Conservation (phyloP, 1,140 invertebrate species). For the Drosophila grimshawi region DNA sequence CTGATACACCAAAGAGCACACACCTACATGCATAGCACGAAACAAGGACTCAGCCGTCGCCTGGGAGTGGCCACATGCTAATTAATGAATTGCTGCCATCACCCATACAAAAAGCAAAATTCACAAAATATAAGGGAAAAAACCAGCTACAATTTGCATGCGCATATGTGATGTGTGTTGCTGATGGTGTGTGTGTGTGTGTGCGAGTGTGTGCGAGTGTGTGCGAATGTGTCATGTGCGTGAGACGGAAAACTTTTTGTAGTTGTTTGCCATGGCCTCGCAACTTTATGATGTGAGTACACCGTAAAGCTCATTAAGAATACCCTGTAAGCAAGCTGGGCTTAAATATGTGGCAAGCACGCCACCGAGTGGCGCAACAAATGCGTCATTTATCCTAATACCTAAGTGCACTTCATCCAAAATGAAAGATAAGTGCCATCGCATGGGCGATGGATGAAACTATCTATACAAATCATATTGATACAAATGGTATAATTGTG, state of each 20-base stretch:
- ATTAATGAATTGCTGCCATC: slow-evolving; percentile 70
- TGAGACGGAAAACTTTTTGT: slow-evolving; percentile 26
- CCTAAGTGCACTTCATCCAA: slow-evolving; percentile 3
- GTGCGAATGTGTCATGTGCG: slow-evolving; percentile 17
- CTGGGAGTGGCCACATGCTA: slow-evolving; percentile 75
- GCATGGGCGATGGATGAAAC: background rate
- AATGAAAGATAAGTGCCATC: background rate
- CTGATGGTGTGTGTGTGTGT: background rate
- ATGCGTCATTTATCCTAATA: slow-evolving; percentile 23
- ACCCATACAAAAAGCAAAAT: slow-evolving; percentile 19
- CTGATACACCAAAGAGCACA: slow-evolving; percentile 7
- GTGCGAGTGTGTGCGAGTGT: slow-evolving; percentile 17
- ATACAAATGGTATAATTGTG: background rate
- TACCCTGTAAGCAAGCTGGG: slow-evolving; percentile 29
- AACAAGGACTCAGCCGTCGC: slow-evolving; percentile 43
- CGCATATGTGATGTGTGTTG: slow-evolving; percentile 13
- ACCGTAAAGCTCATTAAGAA: slow-evolving; percentile 33
- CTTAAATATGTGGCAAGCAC: slow-evolving; percentile 19
- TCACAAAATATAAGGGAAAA: slow-evolving; percentile 46
- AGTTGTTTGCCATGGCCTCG: slow-evolving; percentile 27
- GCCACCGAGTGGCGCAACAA: slow-evolving; percentile 17
- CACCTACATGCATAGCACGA: slow-evolving; percentile 8
- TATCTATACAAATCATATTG: slow-evolving; percentile 5
- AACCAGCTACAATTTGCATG: slow-evolving; percentile 63
- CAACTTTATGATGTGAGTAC: slow-evolving; percentile 1